Evolutionary conservation across 2,888 invertebrate species (phyloP).

Genomic region (Prenolepis imparis): DNA sequence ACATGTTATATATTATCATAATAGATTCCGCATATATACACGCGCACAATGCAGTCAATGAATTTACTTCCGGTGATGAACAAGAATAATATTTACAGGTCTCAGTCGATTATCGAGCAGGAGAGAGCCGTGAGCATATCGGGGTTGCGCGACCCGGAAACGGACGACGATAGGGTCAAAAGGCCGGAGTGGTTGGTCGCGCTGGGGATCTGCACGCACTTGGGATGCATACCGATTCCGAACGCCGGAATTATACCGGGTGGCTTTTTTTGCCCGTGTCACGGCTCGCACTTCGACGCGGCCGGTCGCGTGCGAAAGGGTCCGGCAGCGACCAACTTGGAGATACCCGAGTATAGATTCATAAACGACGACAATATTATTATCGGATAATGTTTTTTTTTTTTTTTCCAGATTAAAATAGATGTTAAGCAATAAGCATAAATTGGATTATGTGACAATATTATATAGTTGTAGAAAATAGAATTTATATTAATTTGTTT

Average conservation of each 20-base stretch:
- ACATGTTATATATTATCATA: neutral
- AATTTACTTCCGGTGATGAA: neutral
- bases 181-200: slow-evolving; percentile 93
- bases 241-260: slow-evolving; percentile 89
- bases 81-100: slow-evolving; percentile 82
- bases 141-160: slow-evolving; percentile 91
- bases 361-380: slow-evolving; percentile 87
- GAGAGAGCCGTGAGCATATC: slow-evolving; percentile 89
- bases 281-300: slow-evolving; percentile 94
- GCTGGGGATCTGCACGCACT: slow-evolving; percentile 93
- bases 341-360: slow-evolving; percentile 89
- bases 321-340: slow-evolving; percentile 91
- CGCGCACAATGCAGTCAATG: neutral
- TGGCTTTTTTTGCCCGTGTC: slow-evolving; percentile 94
- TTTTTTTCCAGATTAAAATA: neutral
- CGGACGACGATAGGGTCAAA: slow-evolving; percentile 89
- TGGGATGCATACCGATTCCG: slow-evolving; percentile 94
- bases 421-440: neutral
- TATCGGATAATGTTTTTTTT: slow-evolving; percentile 86
- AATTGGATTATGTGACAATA: neutral
- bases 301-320: slow-evolving; percentile 92
- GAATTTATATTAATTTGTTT: neutral
- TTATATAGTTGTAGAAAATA: neutral
- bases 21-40: neutral
- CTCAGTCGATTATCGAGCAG: slow-evolving; percentile 89